Base-by-base conservation (phyloP, 2,888 invertebrate species). In the Plebejus argus region DNA sequence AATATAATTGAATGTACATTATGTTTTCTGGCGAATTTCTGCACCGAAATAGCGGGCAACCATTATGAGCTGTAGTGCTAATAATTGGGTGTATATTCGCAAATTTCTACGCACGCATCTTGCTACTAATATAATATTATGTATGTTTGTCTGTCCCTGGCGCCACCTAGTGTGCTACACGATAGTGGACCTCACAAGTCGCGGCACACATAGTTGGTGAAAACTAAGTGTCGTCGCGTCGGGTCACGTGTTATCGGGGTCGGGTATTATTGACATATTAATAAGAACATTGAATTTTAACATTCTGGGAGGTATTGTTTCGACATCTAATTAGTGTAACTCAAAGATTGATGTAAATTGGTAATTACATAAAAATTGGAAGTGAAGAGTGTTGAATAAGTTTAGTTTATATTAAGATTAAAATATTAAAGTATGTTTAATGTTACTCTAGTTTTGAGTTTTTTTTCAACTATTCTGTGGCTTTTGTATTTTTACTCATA, bases 221-320 rank as follows among this genome's bases (percentile, higher is more conserved):
- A 93, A 93, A 92, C 92, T 89, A 92, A 92, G 91, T 92, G 92
- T 92, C 87, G 87, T 85, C 86, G 84, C 85, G 85, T 86, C 87
- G 88, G 91, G 86, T 90, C 92, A 89, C 82, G 83, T 85, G 83
- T 85, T 93, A 93, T 93, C 93, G 84, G 78, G 92, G 93, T 92
- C 93, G 89, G 85, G 91, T 91, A 92, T 92, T 91, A 88, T 87
- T 89, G 91, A 90, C 91, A 90, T 92, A 90, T 92, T 91, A 90
- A 90, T 91, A 92, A 85, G 89, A 90, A 91, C 89, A 91, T 90
- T 91, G 88, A 91, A 92, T 90, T 89, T 87, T 86, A 88, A 86
- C 86, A 86, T 84, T 86, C 85, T 84, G 82, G 82, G 85, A 86
- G 85, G 86, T 83, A 89, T 86, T 88, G 87, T 91, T 91, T 89